Evolutionary conservation across 2,888 invertebrate species (phyloP), one percentile per base, ranked within the genome.

Genomic region (Allygus modestus): DNA sequence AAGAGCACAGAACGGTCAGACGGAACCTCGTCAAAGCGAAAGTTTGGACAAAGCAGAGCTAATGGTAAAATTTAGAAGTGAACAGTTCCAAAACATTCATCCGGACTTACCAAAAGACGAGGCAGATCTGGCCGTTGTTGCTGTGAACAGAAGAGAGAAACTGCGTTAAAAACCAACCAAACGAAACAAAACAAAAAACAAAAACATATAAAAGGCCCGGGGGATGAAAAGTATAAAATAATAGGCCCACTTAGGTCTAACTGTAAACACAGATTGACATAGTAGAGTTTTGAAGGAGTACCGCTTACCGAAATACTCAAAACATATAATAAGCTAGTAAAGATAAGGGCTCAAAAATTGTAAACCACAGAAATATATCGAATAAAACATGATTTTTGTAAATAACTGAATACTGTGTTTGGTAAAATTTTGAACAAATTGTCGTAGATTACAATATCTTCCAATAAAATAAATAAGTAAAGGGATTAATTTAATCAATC

Each of bases 121-220:
- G 97, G 97, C 89, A 97, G 94, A 91, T 96, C 96, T 92, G 96
- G 96, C 92, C 97, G 96, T 92, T 96, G 96, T 94, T 96, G 96
- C 96, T 96, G 87, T 65, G 88, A 88, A 88, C 85, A 88, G 81
- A 87, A 84, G 86, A 87, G 82, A 83, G 84, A 46, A 83, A 37
- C 58, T 54, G 41, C 20, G 79, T 79, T 79, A 79, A 77, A 73
- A 79, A 79, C 46, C 1, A 79, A 79, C 58, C 31, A 54, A 79
- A 79, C 54, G 1, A 51, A 77, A 77, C 28, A 43, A 41, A 73
- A 12, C 31, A 41, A 20, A 73, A 79, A 79, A 31, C 51, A 33
- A 79, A 58, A 46, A 46, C 9, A 41, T n/a, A 20, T 37, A 73
- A 73, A 73, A 41, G 73, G 23, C 9, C 71, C 46, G 58, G 20